These are phyloP conservation scores for Leucozona laternaria DNA, from an alignment of 2,888 invertebrate genomes.

Conservation along the genomic window DNA sequence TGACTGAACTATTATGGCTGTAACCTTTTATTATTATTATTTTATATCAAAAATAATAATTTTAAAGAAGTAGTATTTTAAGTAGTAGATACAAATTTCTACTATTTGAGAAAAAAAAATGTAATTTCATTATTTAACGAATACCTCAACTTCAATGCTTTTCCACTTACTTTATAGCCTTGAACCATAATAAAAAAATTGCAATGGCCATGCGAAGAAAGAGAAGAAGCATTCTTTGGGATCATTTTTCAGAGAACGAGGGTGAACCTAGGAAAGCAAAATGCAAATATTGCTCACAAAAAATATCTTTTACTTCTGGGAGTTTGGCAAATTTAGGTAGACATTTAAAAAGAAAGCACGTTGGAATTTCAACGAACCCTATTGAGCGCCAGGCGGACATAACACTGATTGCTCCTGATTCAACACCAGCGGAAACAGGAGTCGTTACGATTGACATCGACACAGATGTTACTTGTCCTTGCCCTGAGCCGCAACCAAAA, in stretches of 20 bases:
- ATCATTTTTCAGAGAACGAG: slow-evolving; percentile 35
- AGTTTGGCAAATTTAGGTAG: slow-evolving; percentile 27
- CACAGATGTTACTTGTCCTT: not conserved
- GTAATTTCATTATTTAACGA: slow-evolving; percentile 5
- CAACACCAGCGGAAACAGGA: not conserved
- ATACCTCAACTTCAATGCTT: not conserved
- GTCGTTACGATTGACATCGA: not conserved
- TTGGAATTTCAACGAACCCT: slow-evolving; percentile 4
- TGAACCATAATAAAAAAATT: not conserved
- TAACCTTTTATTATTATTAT: too few species aligned
- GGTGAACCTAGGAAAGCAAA: slow-evolving; percentile 16
- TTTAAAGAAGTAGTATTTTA: not conserved
- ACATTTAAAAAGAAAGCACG: slow-evolving; percentile 25
- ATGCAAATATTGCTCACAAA: slow-evolving; percentile 13
- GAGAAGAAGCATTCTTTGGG: slow-evolving; percentile 28
- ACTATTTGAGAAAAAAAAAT: not conserved
- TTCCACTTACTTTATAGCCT: slow-evolving; percentile 7
- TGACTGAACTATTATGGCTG: too few species aligned
- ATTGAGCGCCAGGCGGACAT: slow-evolving; percentile 28
- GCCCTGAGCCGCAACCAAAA: slow-evolving; percentile 13
- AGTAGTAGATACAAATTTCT: not conserved
- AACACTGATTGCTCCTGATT: not conserved
- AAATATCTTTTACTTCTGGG: slow-evolving; percentile 20
- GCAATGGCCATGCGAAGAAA: slow-evolving; percentile 22
- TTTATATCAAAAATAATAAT: too few species aligned